phyloP scores from a whole-genome alignment of 2,888 invertebrate genomes.

The Hemithea aestivaria region DNA sequence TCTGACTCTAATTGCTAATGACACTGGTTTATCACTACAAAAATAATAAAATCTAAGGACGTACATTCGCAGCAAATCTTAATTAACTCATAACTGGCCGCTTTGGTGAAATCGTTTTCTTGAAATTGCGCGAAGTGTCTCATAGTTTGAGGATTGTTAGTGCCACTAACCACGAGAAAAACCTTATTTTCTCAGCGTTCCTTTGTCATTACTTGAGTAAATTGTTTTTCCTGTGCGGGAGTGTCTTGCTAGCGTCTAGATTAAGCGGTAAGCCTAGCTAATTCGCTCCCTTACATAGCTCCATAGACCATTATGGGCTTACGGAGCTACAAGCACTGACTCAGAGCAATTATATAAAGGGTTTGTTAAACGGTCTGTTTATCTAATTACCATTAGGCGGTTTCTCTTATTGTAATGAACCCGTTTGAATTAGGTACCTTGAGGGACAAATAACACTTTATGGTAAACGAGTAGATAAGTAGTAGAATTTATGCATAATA shows the following conservation, averaged over 20 bases:
- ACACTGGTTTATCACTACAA: no score
- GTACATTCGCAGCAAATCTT: slow-evolving; percentile 20
- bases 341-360: slow-evolving; percentile 20
- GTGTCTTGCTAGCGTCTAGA: slow-evolving; percentile 52
- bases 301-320: slow-evolving; percentile 35
- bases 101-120: slow-evolving; percentile 28
- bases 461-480: no score
- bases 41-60: slow-evolving; percentile 1
- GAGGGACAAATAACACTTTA: no score
- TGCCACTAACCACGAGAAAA: slow-evolving; percentile 38
- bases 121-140: slow-evolving; percentile 27
- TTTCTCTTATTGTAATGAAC: no score
- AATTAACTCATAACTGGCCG: slow-evolving; percentile 31
- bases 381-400: not conserved
- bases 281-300: slow-evolving; percentile 37
- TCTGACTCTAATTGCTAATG: no score
- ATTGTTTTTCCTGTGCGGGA: slow-evolving; percentile 57
- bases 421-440: no score
- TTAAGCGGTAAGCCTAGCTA: slow-evolving; percentile 55
- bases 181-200: slow-evolving; percentile 47
- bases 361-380: not conserved
- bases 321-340: slow-evolving; percentile 24
- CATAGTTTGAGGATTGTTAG: slow-evolving; percentile 21
- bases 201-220: slow-evolving; percentile 59
- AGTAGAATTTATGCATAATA: no score